phyloP scores from a whole-genome alignment of 2,797 vertebrate species.

The Rhyacichthys aspro region DNA sequence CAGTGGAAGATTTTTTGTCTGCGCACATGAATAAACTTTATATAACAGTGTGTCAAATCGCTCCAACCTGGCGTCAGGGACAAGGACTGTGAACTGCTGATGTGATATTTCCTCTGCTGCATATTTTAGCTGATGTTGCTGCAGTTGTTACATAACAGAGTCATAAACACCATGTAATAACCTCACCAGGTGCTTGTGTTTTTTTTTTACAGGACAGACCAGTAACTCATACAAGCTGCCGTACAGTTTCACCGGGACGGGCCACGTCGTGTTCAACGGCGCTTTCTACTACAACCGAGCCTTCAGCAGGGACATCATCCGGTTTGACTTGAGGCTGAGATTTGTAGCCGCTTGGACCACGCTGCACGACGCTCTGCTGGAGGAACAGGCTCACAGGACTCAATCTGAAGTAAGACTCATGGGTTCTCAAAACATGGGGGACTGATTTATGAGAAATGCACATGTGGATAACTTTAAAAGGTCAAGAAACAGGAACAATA shows the following conservation, averaged over 20 bases:
- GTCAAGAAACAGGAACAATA: constrained; percentile 17
- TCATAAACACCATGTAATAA: constrained; percentile 4
- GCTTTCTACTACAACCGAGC: constrained; percentile 95
- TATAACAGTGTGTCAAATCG: not conserved
- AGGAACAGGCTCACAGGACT: constrained; percentile 66
- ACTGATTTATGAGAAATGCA: constrained; percentile 10
- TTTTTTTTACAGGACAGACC: constrained; percentile 80
- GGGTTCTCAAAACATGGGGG: constrained; percentile 9
- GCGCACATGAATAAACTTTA: no score
- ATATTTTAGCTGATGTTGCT: not conserved
- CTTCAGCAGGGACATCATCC: constrained; percentile 92
- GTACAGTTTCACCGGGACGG: constrained; percentile 93
- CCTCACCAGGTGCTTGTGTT: constrained; percentile 3
- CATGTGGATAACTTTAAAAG: constrained; percentile 6
- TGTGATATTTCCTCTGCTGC: constrained; percentile 2
- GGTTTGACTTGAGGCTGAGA: constrained; percentile 89
- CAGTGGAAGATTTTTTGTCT: no score
- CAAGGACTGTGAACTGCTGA: not conserved
- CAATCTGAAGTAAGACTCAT: constrained; percentile 58
- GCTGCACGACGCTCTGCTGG: constrained; percentile 88
- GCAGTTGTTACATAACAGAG: constrained; percentile 9
- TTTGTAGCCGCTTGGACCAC: constrained; percentile 91
- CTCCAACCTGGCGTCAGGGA: not conserved
- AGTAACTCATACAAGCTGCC: constrained; percentile 95
- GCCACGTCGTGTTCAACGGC: constrained; percentile 89